A percentile compares a stretch with the other conserved stretches of the same genome.
Conservation (phyloP, 2,113 vertebrate species). For the Petroica traversi region DNA sequence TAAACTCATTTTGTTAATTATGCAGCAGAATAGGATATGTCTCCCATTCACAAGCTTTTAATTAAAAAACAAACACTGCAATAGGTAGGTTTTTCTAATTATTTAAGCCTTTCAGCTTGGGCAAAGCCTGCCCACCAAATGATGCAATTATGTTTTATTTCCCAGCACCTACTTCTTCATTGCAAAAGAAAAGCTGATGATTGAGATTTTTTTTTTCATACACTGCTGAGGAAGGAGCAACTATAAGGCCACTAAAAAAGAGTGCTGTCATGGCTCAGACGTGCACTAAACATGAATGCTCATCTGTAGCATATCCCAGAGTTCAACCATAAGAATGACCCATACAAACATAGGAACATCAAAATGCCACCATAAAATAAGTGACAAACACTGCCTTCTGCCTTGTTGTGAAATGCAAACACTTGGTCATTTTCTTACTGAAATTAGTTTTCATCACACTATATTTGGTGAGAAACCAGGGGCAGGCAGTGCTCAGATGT, state of each 20-base stretch:
- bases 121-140: slow-evolving; percentile 29
- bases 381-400: background rate
- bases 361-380: background rate
- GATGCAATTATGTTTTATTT: background rate
- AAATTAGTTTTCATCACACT: background rate
- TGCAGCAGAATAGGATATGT: background rate
- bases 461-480: background rate
- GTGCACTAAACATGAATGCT: background rate
- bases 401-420: background rate
- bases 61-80: slow-evolving; percentile 26
- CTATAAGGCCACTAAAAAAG: background rate
- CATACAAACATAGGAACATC: rapidly evolving
- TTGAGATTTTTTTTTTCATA: background rate
- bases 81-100: background rate
- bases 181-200: background rate
- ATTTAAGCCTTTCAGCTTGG: background rate
- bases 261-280: background rate
- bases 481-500: background rate
- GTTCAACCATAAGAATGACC: background rate
- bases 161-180: background rate
- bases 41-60: slow-evolving; percentile 21
- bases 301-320: background rate
- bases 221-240: background rate
- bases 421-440: background rate
- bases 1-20: slow-evolving; percentile 36